Percentiles rank a stretch among this genome's conserved stretches.
Conservation (phyloP, 2,888 invertebrate species). For the Drosophila vallismaia region DNA sequence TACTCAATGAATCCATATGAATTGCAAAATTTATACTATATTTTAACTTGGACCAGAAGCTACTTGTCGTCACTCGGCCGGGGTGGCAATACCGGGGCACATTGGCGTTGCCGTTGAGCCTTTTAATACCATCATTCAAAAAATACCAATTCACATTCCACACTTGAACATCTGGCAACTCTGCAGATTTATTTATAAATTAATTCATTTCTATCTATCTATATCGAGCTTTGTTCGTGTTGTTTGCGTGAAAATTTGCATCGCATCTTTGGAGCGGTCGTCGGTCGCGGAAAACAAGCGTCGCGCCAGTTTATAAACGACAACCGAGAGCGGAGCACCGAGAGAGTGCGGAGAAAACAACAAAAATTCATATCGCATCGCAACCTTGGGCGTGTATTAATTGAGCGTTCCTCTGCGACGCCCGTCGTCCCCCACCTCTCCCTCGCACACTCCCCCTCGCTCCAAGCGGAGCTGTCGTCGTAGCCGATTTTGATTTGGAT, state of each 20-base stretch:
- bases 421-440: conserved; percentile 7
- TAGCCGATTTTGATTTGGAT: conserved; percentile 31
- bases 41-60: not conserved
- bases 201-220: conserved; percentile 66
- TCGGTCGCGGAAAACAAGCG: conserved; percentile 67
- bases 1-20: not conserved
- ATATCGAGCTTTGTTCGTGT: conserved; percentile 32
- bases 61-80: not conserved
- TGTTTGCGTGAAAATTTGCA: conserved; percentile 66
- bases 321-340: conserved; percentile 12
- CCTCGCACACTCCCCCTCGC: conserved; percentile 1
- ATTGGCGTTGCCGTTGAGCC: conserved; percentile 28
- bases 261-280: conserved; percentile 38
- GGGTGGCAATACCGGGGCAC: conserved; percentile 40
- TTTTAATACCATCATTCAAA: too few species aligned
- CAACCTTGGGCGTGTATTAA: conserved; percentile 65
- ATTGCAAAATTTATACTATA: not conserved
- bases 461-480: conserved; percentile 21
- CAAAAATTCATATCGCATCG: conserved; percentile 32
- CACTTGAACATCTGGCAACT: too few species aligned
- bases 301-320: conserved; percentile 2
- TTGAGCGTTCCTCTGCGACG: conserved; percentile 31
- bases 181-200: conserved; percentile 75
- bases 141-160: too few species aligned
- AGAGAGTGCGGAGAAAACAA: conserved; percentile 25